These are phyloP conservation scores for Erpetoichthys calabaricus DNA, from an alignment of 2,797 vertebrate species.

Conservation along the genomic window DNA sequence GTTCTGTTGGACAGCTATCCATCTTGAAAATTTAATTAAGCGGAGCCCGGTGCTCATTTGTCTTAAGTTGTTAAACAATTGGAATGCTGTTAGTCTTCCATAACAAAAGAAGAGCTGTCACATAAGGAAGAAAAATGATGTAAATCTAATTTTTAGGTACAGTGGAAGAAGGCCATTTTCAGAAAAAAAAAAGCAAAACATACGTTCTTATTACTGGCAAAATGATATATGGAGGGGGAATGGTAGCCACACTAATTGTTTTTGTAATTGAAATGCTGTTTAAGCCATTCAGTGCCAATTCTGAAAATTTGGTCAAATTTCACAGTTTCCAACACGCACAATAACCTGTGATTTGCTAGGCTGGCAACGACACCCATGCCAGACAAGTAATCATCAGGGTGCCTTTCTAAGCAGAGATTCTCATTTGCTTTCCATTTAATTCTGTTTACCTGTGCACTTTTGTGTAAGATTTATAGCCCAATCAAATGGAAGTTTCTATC, in stretches of 20 bases:
- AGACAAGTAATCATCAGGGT: too few relatives aligned
- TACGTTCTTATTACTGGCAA: background rate
- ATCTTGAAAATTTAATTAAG: constrained; percentile 10
- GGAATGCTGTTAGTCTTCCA: constrained; percentile 5
- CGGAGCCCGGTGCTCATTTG: constrained; percentile 10
- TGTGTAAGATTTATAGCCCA: too few relatives aligned
- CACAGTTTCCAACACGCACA: too few relatives aligned
- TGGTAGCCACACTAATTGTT: background rate
- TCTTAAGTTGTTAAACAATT: constrained; percentile 10
- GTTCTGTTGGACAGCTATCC: constrained; percentile 3
- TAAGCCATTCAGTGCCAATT: background rate
- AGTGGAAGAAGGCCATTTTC: background rate
- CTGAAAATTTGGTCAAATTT: too few relatives aligned
- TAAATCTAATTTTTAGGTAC: constrained; percentile 5
- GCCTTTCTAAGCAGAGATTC: too few relatives aligned
- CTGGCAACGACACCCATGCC: too few relatives aligned
- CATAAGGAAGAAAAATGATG: constrained; percentile 1
- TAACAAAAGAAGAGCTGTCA: constrained; percentile 3
- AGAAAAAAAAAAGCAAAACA: background rate
- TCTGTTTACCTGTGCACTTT: too few relatives aligned
- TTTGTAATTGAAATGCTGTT: background rate
- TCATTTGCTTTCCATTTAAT: too few relatives aligned
- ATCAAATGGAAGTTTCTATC: too few relatives aligned
- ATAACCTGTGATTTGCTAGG: too few relatives aligned
- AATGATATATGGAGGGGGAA: background rate